Evolutionary conservation across 2,797 vertebrate genomes (phyloP).

Genomic region (Chrysocyon brachyurus): DNA sequence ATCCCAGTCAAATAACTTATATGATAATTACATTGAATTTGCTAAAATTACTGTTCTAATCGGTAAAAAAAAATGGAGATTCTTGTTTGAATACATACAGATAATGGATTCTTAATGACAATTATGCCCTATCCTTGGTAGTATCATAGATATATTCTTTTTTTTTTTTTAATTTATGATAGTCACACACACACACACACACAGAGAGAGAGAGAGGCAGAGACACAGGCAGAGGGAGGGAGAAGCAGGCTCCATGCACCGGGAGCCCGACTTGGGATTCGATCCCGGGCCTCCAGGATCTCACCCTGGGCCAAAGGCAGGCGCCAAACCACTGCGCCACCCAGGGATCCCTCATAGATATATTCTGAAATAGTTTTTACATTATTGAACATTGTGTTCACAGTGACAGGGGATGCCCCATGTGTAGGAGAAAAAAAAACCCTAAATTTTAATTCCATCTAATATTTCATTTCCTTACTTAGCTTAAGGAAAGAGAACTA

Average conservation of each 20-base stretch:
- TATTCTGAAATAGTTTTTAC: constrained; percentile 24
- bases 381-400: not conserved
- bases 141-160: not conserved
- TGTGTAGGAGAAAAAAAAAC: not conserved
- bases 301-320: too few species aligned
- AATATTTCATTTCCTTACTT: not conserved
- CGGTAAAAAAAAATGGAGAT: not conserved
- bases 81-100: not conserved
- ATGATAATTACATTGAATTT: constrained; percentile 30
- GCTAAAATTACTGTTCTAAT: not conserved
- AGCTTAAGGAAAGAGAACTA: constrained; percentile 44
- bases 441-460: not conserved
- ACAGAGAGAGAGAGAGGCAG: too few species aligned
- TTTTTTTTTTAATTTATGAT: too few species aligned
- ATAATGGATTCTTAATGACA: constrained; percentile 25
- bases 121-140: not conserved
- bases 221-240: too few species aligned
- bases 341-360: too few species aligned
- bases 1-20: not conserved
- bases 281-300: too few species aligned
- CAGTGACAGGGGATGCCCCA: not conserved
- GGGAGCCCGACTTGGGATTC: too few species aligned
- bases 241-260: too few species aligned
- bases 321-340: too few species aligned
- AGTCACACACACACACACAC: too few species aligned